Base-by-base conservation (phyloP, 2,888 invertebrate genomes). In the Sarcophaga caerulescens region DNA sequence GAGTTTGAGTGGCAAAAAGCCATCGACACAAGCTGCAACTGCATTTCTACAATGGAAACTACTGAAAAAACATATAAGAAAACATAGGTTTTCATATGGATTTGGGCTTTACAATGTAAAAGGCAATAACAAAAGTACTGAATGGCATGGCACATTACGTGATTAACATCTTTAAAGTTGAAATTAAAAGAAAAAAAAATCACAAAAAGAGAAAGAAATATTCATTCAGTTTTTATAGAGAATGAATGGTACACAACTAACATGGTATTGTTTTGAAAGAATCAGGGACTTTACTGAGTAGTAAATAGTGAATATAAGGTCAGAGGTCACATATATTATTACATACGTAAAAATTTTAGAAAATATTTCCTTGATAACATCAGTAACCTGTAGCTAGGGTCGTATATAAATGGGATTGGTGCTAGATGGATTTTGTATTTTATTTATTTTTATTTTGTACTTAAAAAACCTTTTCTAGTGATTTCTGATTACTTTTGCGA, bases 161-260 rank as follows among this genome's bases (percentile, higher is more conserved):
- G 86, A 86, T 84, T 84, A 86, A 86, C 81, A 86, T 86, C 78
- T 79, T 75, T 57, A 71, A 86, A 78, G 63, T 45, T 23, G 66
- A 76, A 85, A 57, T 23, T 12, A 63, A 70, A 75, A 45, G 21
- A 66, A 21, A 11, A 59, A 69, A 47, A 52, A 52, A 17, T 10
- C 35, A 8, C 35, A 35, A 63, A 70, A 75, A 45, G 12, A 59
- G 23, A 12, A 65, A 74, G 74, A n/a, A 4, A 52, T 4, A 17
- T 14, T 52, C 52, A 52, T 52, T 14, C 52, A 52, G 17, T 1
- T 52, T 47, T 47, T 52, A 12, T 52, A 14, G 1, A 1, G 52
- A 52, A 52, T 14, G 14, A 12, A 52, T 25, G 25, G 23, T 23
- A 23, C 23, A 23, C 1, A 23, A 23, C 23, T 23, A 23, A 23